Percentiles rank a stretch among this genome's conserved stretches.
These are phyloP conservation scores for Acrocephalus arundinaceus DNA, from an alignment of 2,113 vertebrate species.

Conservation along the genomic window DNA sequence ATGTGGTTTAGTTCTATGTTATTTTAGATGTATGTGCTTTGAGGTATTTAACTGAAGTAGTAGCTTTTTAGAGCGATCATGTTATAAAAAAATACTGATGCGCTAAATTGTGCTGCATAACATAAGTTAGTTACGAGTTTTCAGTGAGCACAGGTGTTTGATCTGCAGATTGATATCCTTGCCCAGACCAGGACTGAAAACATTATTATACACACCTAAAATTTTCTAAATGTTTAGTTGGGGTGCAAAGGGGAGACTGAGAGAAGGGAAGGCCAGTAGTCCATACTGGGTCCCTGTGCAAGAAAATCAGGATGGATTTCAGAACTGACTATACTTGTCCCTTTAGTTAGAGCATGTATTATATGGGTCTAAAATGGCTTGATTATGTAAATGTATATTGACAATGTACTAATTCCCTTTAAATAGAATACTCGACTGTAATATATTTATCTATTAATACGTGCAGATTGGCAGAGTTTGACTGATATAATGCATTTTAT, in stretches of 20 bases:
- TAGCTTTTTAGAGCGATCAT: neutral
- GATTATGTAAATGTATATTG: neutral
- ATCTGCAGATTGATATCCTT: neutral
- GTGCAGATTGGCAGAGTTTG: neutral
- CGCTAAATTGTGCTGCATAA: neutral
- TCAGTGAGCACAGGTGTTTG: neutral
- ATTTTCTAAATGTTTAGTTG: neutral
- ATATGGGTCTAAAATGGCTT: neutral
- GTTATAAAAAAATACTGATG: neutral
- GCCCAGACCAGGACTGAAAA: neutral
- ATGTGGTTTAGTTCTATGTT: neutral
- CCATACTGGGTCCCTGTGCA: fast-evolving
- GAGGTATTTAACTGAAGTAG: neutral
- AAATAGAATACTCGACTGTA: neutral
- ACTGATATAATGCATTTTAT: neutral
- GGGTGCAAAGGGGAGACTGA: neutral
- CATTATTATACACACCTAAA: neutral
- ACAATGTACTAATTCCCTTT: neutral
- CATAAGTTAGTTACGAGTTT: neutral
- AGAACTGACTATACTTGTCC: neutral
- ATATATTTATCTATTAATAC: neutral
- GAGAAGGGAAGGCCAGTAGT: neutral
- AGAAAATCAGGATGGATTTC: neutral
- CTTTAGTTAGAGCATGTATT: neutral
- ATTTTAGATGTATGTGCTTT: neutral